Evolutionary conservation across 53 echinoderm and acorn worm species (phyloP), one percentile per base, ranked within the genome.

Genomic region (Hippasteria phrygiana): DNA sequence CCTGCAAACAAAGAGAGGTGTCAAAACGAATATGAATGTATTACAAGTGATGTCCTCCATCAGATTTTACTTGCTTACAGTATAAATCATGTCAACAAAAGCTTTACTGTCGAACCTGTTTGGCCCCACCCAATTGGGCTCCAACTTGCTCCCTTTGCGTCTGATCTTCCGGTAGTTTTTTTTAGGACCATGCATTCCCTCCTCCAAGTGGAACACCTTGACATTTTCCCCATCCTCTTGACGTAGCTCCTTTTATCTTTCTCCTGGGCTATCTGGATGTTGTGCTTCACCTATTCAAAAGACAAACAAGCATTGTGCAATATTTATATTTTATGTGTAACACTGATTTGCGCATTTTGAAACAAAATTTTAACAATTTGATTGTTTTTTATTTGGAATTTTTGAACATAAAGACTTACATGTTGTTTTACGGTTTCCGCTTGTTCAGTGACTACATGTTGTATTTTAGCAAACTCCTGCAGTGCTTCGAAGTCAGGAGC

Each of bases 101-200:
- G 34, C 14, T 33, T 46, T 46, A 8, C 6, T 17, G 11, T 14
- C 7, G 1, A 11, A 73, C 73, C 73, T 73, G 73, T 73, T 42
- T 45, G 73, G 73, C 24, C 73, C 73, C 20, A 73, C 20, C 46
- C 73, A 73, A 43, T 73, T 73, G 42, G 70, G 70, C 16, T 70
- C 70, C 39, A 70, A 1, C 70, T 70, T 70, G 38, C 71, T 71
- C 1, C 40, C 71, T 8, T n/a, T 39, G 18, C 40, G 71, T 71
- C 37, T 18, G 3, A 71, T 71, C 20, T 71, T 71, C 33, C 2
- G 0, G 40, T 71, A 71, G 38, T 71, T 71, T 17, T 36, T 39
- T 4, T 71, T 71, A 6, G 35, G 9, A 1, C 32, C 71, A 4
- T 34, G 71, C 71, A 71, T 71, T 3, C 40, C 38, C 40, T 31